Evolutionary conservation across 53 echinoderm and acorn worm genomes (phyloP).

Genomic region (Henricia sp.): DNA sequence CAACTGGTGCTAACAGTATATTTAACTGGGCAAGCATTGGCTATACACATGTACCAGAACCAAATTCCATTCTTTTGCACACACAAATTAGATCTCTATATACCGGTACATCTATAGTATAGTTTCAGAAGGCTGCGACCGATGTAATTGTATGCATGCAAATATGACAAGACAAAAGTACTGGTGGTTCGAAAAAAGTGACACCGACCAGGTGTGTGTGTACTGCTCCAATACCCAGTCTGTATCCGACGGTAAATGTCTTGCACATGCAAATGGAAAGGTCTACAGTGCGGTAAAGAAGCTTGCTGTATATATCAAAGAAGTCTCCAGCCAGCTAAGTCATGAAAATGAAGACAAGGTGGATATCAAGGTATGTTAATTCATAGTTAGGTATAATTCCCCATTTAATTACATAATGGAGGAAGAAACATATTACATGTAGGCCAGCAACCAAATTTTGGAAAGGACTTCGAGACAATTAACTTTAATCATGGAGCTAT

Average conservation of each 20-base stretch:
- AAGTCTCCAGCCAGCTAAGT: neutral
- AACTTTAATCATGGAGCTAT: neutral
- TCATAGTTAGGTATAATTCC: neutral
- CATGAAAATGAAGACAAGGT: neutral
- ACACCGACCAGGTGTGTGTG: neutral
- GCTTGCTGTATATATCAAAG: neutral
- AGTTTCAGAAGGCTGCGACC: too few species aligned
- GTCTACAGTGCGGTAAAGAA: neutral
- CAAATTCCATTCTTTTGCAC: too few species aligned
- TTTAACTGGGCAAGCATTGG: too few species aligned
- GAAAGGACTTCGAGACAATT: neutral
- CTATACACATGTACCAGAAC: too few species aligned
- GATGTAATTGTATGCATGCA: too few species aligned
- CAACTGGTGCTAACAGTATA: too few species aligned
- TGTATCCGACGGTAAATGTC: neutral
- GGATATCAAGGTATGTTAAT: neutral
- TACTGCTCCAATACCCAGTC: neutral
- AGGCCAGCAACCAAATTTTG: neutral
- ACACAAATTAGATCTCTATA: too few species aligned
- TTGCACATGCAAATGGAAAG: neutral
- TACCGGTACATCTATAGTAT: too few species aligned
- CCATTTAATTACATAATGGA: neutral
- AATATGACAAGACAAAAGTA: neutral
- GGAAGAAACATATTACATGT: neutral
- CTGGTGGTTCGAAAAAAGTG: neutral